Evolutionary conservation across 2,888 invertebrate species (phyloP), one percentile per base, ranked within the genome.

Genomic region (Schizaphis graminum): DNA sequence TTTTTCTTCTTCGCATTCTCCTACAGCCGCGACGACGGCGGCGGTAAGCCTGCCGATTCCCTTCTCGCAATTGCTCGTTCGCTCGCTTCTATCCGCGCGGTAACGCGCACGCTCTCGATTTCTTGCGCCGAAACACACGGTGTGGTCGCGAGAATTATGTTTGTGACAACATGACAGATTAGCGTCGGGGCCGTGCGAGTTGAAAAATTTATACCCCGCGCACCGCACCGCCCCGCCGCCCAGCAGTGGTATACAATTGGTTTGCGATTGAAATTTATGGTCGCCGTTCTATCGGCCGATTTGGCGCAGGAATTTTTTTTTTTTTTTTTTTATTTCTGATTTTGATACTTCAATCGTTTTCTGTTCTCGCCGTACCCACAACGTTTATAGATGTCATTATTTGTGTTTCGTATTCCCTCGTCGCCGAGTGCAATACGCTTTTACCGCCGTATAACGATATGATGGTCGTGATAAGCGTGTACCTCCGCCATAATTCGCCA

Each of bases 151-250:
- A 92, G 61, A 49, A 61, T 49, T 91, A 91, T 93, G 88, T 93
- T 89, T 84, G 93, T 84, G 89, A 93, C 89, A 84, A 89, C 93
- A 84, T 84, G 93, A 93, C 93, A 44, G 93, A 92, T 92, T 88
- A 49, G 88, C 88, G 44, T 86, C 61, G 92, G 2, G 77, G 61
- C 35, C n/a, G 92, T 47, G 35, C 13, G 47, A 57, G 91, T 57
- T 57, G 91, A 91, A 91, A 86, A 86, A 57, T 86, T 24, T 86
- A 47, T 47, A 61, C 57, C 91, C 41, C 77, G 21, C 77, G 5
- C 77, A 2, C 77, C 3, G 35, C 35, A 35, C 35, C 35, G 16
- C 53, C 53, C 53, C 53, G 53, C 21, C 16, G 16, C 0, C 49
- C 13, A 11, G 49, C 49, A 4, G 53, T 5, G 53, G 53, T n/a